Base-by-base conservation (phyloP, 2,797 vertebrate genomes). In the Scleropages formosus region DNA sequence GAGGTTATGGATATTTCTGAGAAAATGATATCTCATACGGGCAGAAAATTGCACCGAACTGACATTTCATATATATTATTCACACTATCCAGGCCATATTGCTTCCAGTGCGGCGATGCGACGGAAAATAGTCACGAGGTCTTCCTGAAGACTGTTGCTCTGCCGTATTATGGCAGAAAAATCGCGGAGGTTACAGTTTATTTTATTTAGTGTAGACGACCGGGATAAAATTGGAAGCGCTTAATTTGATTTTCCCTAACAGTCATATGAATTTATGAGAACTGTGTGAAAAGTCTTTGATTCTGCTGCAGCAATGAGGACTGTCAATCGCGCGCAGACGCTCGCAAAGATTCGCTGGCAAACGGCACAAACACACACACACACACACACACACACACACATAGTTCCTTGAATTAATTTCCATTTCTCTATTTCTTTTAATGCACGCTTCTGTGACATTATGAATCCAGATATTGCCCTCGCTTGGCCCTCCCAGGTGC, bases 401-500 rank as follows among this genome's bases (percentile, higher is more conserved):
- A 65, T 49, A 20, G 15, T 13, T 56, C 39, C 67, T 70, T 49
- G 68, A 13, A 6, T 58, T n/a, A 16, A 61, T 61, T 15, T 4
- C 60, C 22, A 16, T 11, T 20, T 2, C 65, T 39, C 47, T 8
- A 7, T 24, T 20, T 59, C 31, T 47, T 13, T 31, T 7, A 44
- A 8, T 13, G 22, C 31, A 8, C 64, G 8, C 11, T 61, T 27
- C 67, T 60, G 26, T 31, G 31, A 0, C 4, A 39, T 0, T n/a
- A 18, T 0, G 9, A 63, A 71, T 46, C 10, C 44, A 20, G 12
- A 58, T 24, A 10, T 4, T 26, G 16, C 46, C 1, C n/a, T 64
- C 51, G 24, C 53, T 59, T 69, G 27, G 60, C 31, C 27, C 2
- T 27, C 4, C 27, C 90, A 94, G 93, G 93, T 94, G 81, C 94